Evolutionary conservation across 2,888 invertebrate genomes (phyloP).

Genomic region (Clostera curtula): DNA sequence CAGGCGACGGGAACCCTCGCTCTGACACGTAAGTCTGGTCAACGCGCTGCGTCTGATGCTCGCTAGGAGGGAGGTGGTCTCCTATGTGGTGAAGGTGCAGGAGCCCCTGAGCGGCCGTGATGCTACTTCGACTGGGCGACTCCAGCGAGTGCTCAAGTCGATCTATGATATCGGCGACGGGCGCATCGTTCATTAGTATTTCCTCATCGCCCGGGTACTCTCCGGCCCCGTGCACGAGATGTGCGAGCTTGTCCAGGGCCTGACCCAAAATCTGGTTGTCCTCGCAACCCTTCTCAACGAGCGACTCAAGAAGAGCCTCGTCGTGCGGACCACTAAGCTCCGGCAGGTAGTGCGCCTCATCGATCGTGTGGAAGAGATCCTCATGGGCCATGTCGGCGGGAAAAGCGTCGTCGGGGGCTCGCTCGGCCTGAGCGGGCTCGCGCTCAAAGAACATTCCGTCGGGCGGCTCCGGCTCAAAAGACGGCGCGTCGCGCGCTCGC

Average conservation of each 20-base stretch:
- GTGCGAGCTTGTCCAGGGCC: constrained; percentile 57
- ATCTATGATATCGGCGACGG: constrained; percentile 77
- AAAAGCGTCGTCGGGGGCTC: constrained; percentile 36
- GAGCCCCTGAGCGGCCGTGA: constrained; percentile 60
- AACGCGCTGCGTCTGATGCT: constrained; percentile 45
- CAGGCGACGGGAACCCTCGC: constrained; percentile 37
- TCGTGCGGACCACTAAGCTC: constrained; percentile 62
- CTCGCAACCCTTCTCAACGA: constrained; percentile 77
- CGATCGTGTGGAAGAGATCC: constrained; percentile 66
- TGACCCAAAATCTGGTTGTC: constrained; percentile 72
- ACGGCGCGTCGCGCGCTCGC: no score
- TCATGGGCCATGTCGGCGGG: constrained; percentile 52
- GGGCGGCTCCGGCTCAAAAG: constrained; percentile 50
- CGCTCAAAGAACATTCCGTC: constrained; percentile 62
- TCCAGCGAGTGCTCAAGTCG: constrained; percentile 77
- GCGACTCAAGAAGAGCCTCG: constrained; percentile 75
- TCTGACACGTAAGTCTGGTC: constrained; percentile 57
- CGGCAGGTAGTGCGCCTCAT: constrained; percentile 64
- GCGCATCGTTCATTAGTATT: constrained; percentile 58
- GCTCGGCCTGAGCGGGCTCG: no score
- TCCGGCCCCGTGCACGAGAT: constrained; percentile 49
- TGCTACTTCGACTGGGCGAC: constrained; percentile 59
- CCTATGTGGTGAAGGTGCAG: constrained; percentile 59
- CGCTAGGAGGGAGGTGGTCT: constrained; percentile 40
- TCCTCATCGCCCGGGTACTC: constrained; percentile 68